A percentile compares a stretch with the other conserved stretches of the same genome.
phyloP scores from a whole-genome alignment of 2,797 vertebrate species.

The Mormyrus hasselquistii region DNA sequence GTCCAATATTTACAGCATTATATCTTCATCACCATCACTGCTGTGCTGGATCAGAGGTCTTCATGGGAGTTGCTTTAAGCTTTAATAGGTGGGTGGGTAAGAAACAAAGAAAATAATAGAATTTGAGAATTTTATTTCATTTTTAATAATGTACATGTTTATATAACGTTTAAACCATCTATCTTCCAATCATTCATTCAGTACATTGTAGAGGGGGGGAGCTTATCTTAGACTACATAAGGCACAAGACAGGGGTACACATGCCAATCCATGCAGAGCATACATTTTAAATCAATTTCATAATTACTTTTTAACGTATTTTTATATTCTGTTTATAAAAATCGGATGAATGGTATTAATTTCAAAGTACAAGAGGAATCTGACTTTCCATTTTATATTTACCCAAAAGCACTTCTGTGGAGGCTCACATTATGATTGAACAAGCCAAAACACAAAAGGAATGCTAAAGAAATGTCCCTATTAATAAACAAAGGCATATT shows the following conservation, averaged over 20 bases:
- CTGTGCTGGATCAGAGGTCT: neutral
- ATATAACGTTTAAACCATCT: neutral
- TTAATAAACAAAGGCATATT: neutral
- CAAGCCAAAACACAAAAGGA: neutral
- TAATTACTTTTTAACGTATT: neutral
- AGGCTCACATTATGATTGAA: neutral
- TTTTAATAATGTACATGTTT: neutral
- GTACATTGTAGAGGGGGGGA: too few species aligned
- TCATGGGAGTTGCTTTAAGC: neutral
- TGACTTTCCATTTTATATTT: neutral
- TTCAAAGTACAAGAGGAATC: neutral
- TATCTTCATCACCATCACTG: neutral
- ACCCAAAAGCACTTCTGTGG: neutral
- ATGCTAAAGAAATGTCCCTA: neutral
- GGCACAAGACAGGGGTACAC: neutral
- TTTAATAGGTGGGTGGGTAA: neutral
- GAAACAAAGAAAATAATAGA: neutral
- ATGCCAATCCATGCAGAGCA: neutral
- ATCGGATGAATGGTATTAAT: neutral
- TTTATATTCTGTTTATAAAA: neutral
- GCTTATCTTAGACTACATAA: too few species aligned
- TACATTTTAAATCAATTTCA: neutral
- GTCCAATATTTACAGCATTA: neutral
- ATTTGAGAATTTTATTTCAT: neutral
- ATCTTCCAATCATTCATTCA: too few species aligned